Evolutionary conservation across 2,888 invertebrate species (phyloP), one percentile per base, ranked within the genome.

Genomic region (Archips crataeganus): DNA sequence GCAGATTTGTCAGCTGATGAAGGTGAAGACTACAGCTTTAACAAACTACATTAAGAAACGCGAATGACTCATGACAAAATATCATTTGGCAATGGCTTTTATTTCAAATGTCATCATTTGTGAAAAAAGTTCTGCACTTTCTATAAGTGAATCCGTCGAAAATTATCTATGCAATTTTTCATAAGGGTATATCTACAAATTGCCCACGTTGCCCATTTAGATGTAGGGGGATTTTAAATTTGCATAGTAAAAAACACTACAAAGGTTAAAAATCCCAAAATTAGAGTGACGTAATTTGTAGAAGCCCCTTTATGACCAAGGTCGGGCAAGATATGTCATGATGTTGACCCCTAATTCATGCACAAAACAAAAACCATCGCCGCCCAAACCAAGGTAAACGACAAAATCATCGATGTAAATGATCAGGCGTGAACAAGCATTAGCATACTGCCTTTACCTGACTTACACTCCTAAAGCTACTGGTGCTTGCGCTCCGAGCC

Each of bases 381-480:
- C 79, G 85, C 82, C 79, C 75, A 87, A 86, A 85, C 84, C 81
- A 83, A 86, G 87, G 76, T 76, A 86, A 89, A 88, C 81, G 77
- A 87, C 84, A 84, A 77, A 82, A 82, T 84, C 79, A 78, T 76
- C 75, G 83, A 85, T 83, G 83, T 79, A 78, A 54, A 89, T 89
- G 89, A 80, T 81, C 87, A 89, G 91, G 90, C 89, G 79, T 84
- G 84, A 87, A 89, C 87, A 90, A 93, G 92, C 91, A 51, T 82
- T 79, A 72, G 64, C 65, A 85, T 86, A 85, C 85, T 84, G 80
- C 85, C 88, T 87, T 93, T 97, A 97, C 97, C 97, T 97, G 97
- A 95, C 97, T 97, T 91, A 97, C 96, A 96, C 97, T 97, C 96
- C 97, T 97, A 97, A 97, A 97, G 96, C 97, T 97, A 97, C 97